Base-by-base conservation (phyloP, 2,888 invertebrate species). In the Ichneumon xanthorius region DNA sequence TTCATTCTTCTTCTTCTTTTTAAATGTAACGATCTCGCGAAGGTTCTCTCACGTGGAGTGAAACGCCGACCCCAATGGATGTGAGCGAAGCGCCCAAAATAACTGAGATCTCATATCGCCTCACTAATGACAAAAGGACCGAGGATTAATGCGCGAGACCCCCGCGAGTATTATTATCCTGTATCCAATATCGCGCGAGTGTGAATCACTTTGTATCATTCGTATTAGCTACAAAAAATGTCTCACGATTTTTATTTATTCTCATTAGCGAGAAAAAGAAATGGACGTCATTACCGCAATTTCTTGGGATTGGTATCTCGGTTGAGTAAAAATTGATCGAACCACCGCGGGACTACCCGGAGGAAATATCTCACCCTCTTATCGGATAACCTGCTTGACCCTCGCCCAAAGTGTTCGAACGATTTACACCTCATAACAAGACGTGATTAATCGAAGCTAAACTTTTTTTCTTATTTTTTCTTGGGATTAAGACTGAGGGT, bases 261-360 rank as follows among this genome's bases (percentile, higher is more conserved):
- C 22, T 58, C 58, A 58, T 58, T 26, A 58, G 22, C 26, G 58
- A 26, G 58, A 14, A 26, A 9, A 22, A 58, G 26, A 58, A 26
- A 26, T 22, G 58, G 14, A 26, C 50, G 65, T 80, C 40, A 80
- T 80, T 80, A 37, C 14, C 5, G 58, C 6, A 4, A 58, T 58
- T 11, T 26, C 9, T 58, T 4, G 26, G 22, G 26, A 22, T 58
- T 26, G 22, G 58, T 14, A 11, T 26, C 11, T 14, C 26, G 63
- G 6, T 7, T 22, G 65, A 65, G 63, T 80, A 79, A 72, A 71
- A 65, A 80, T 80, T 70, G 70, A 26, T 53, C 40, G 65, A 40
- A 65, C 61, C n/a, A n/a, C 33, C 26, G 72, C 40, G 14, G 37
- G 45, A 61, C 26, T 72, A 48, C 6, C 58, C 33, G 40, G 40